Conservation (phyloP, 2,113 vertebrate species). For the Candoia aspera region DNA sequence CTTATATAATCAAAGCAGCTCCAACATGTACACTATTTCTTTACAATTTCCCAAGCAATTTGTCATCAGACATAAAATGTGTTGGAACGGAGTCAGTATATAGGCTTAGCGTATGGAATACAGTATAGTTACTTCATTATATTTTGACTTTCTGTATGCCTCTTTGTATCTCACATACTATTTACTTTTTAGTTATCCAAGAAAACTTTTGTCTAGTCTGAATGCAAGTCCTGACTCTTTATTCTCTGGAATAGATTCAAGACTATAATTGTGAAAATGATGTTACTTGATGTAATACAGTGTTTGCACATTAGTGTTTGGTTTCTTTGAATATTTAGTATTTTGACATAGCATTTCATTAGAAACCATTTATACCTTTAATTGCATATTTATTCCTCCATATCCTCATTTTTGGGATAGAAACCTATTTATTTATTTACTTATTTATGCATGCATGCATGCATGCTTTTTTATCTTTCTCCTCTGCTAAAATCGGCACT, state of each 20-base stretch:
- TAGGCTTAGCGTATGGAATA: conserved; percentile 28
- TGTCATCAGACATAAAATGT: conserved; percentile 58
- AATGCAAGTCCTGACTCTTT: conserved; percentile 19
- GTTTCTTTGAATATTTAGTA: not conserved
- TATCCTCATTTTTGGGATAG: not conserved
- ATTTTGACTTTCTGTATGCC: not conserved
- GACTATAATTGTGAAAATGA: conserved; percentile 3
- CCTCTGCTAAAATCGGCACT: not conserved
- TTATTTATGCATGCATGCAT: too few relatives aligned
- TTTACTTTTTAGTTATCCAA: conserved; percentile 25
- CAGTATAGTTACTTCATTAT: conserved; percentile 42
- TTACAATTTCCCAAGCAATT: conserved; percentile 59
- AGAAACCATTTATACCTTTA: not conserved
- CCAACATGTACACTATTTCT: conserved; percentile 53
- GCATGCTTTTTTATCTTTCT: not conserved
- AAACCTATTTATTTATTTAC: too few relatives aligned
- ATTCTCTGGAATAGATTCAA: conserved; percentile 32
- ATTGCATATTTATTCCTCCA: not conserved
- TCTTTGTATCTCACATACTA: not conserved
- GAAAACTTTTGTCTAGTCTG: conserved; percentile 50
- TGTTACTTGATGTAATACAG: not conserved
- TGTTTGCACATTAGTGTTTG: conserved; percentile 1
- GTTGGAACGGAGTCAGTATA: conserved; percentile 59
- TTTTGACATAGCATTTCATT: not conserved
- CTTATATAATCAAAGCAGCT: conserved; percentile 14